These are phyloP conservation scores for Spea hammondii DNA, from an alignment of 2,797 vertebrate species.

Conservation along the genomic window DNA sequence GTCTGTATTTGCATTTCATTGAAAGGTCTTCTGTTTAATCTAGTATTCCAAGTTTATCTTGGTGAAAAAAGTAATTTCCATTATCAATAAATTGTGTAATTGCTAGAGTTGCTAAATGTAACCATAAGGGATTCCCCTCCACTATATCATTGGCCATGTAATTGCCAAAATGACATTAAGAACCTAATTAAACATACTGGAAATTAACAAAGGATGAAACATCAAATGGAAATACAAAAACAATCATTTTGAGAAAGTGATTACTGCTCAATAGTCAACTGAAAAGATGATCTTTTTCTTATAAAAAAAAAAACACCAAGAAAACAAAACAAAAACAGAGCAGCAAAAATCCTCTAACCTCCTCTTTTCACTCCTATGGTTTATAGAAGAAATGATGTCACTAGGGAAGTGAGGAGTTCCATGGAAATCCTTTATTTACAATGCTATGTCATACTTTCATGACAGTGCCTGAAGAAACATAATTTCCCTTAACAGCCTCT, in stretches of 20 bases:
- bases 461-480: slow-evolving; percentile 32
- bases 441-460: slow-evolving; percentile 34
- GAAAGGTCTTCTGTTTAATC: too few relatives aligned
- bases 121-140: slow-evolving; percentile 14
- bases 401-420: slow-evolving; percentile 26
- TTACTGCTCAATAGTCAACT: slow-evolving; percentile 15
- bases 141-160: neutral
- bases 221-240: slow-evolving; percentile 22
- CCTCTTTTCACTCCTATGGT: neutral
- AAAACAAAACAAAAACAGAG: neutral
- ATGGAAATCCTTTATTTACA: neutral
- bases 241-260: slow-evolving; percentile 1
- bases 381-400: slow-evolving; percentile 1
- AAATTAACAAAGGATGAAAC: slow-evolving; percentile 11
- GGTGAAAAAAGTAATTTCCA: neutral
- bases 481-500: neutral
- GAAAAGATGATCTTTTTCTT: slow-evolving; percentile 3
- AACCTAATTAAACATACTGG: slow-evolving; percentile 5
- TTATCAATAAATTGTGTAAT: neutral
- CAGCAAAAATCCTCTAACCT: neutral
- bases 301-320: neutral
- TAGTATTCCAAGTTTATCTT: neutral
- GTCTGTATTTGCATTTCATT: too few relatives aligned
- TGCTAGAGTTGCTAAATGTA: neutral
- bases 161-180: neutral